A percentile compares a stretch with the other conserved stretches of the same genome.
phyloP scores from a whole-genome alignment of 2,888 invertebrate genomes.

The Agapetus fuscipes region DNA sequence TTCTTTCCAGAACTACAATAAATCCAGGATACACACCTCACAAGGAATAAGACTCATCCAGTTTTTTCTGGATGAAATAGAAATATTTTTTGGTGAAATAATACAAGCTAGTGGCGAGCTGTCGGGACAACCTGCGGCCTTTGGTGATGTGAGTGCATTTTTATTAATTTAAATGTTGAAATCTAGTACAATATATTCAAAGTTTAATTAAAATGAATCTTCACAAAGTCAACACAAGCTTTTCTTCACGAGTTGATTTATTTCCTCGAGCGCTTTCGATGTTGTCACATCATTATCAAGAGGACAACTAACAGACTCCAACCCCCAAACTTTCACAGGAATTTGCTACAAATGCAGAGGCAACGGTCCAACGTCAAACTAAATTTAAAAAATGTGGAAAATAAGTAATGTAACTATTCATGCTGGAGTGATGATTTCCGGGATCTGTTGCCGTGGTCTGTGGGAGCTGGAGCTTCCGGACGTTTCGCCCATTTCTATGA shows the following conservation, averaged over 20 bases:
- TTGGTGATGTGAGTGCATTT: conserved; percentile 53
- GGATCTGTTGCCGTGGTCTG: too few relatives aligned
- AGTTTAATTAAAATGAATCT: not conserved
- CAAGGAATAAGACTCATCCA: conserved; percentile 65
- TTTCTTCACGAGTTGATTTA: too few relatives aligned
- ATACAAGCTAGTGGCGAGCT: conserved; percentile 68
- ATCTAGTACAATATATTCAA: not conserved
- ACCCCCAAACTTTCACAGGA: too few relatives aligned
- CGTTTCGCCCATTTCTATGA: not conserved
- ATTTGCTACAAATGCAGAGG: too few relatives aligned
- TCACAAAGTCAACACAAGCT: not conserved
- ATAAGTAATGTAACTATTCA: too few relatives aligned
- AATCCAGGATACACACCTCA: conserved; percentile 74
- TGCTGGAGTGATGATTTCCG: too few relatives aligned
- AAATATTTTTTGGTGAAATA: conserved; percentile 75
- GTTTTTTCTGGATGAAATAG: conserved; percentile 55
- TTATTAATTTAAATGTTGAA: conserved; percentile 8
- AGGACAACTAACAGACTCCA: too few relatives aligned
- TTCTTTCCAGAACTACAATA: conserved; percentile 70
- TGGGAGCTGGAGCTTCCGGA: too few relatives aligned
- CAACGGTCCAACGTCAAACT: too few relatives aligned
- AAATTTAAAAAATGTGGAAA: too few relatives aligned
- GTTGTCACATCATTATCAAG: too few relatives aligned
- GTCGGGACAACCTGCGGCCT: conserved; percentile 56
- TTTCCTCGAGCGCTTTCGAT: too few relatives aligned